Base-by-base conservation (phyloP, 1,140 invertebrate species). In the Ditylenchus dipsaci region DNA sequence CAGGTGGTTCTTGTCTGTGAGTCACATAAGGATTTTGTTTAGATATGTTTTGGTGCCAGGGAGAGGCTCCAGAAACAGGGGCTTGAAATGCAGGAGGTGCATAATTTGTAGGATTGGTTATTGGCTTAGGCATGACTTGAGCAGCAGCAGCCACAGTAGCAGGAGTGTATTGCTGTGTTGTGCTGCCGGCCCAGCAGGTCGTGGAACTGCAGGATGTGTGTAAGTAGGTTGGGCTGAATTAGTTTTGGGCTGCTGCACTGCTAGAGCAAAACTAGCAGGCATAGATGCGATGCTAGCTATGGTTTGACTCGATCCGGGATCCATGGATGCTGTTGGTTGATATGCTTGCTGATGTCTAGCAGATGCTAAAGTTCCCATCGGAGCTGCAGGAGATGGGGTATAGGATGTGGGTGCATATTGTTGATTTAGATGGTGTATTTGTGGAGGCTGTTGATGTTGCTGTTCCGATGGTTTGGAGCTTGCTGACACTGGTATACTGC, bases 21-120 rank as follows among this genome's bases (percentile, higher is more conserved):
- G 59, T n/a, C n/a, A n/a, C 59, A 43, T 61, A 61, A 5, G 59
- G 59, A 61, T 61, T 61, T 3, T 21, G 19, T 43, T 19, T 61
- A 29, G 59, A 30, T 7, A 61, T 3, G n/a, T 61, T 61, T 30
- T 61, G 27, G 59, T 61, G 59, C 59, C 59, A 61, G 19, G 59
- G 59, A 30, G 59, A 61, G 29, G 59, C n/a, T 26, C 1, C 26
- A n/a, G 29, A 30, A 61, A 19, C 29, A 7, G 21, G 5, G 5
- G 29, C 38, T n/a, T n/a, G n/a, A 30, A 21, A 13, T 26, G 1
- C 5, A 8, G 29, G 29, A 13, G 59, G 1, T 61, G 17, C 19
- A 30, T 3, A 3, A 61, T 21, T 21, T 5, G 5, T 26, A 33
- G 21, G 26, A 19, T 21, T 5, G 1, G 19, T 3, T 3, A 26